A percentile compares a stretch with the other conserved stretches of the same genome.
phyloP scores from a whole-genome alignment of 2,888 invertebrate species.

The Notodonta dromedarius region DNA sequence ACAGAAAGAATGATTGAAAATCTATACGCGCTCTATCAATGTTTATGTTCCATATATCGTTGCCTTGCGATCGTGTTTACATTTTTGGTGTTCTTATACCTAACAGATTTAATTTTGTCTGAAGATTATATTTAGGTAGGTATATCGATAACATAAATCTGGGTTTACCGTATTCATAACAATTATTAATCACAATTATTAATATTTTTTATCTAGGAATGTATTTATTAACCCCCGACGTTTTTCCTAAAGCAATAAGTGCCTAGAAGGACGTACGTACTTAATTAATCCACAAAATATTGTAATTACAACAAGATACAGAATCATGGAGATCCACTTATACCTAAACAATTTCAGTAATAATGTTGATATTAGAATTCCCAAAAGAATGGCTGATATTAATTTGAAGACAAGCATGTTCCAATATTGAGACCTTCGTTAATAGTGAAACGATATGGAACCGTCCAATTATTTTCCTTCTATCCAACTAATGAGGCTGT shows the following conservation, averaged over 20 bases:
- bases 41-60: neutral
- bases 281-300: neutral
- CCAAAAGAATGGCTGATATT: neutral
- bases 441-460: neutral
- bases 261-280: too few species aligned
- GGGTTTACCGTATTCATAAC: too few species aligned
- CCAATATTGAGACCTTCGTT: neutral
- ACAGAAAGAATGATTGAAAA: too few species aligned
- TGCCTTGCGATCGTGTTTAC: too few species aligned
- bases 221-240: too few species aligned
- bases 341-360: neutral
- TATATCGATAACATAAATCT: too few species aligned
- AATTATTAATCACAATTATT: too few species aligned
- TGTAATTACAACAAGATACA: neutral
- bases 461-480: neutral
- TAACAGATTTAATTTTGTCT: too few species aligned
- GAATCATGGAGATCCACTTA: neutral
- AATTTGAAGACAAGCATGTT: neutral
- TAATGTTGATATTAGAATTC: constrained; percentile 2
- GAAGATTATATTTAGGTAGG: too few species aligned
- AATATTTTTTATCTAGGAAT: too few species aligned
- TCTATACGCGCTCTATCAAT: neutral
- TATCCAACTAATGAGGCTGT: neutral
- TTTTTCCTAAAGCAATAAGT: too few species aligned
- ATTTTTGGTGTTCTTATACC: too few species aligned